Evolutionary conservation across 2,797 vertebrate species (phyloP).

Genomic region (Hydrocynus forskahlii): DNA sequence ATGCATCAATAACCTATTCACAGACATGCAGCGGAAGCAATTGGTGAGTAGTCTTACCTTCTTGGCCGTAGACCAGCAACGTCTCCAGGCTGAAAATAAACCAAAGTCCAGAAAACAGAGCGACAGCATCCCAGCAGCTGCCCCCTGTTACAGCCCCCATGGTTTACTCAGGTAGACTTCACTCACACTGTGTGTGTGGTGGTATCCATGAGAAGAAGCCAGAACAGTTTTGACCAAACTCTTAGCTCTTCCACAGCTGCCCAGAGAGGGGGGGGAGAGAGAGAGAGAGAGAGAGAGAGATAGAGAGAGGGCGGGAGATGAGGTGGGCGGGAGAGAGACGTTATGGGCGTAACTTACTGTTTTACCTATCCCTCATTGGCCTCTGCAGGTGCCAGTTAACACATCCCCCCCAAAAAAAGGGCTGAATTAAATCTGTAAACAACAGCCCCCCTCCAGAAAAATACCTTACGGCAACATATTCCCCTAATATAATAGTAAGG

Average conservation of each 20-base stretch:
- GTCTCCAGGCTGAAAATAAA: constrained; percentile 61
- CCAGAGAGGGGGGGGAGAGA: no score
- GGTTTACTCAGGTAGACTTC: constrained; percentile 55
- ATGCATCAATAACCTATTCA: background rate
- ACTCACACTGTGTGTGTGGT: background rate
- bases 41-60: constrained; percentile 70
- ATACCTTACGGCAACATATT: background rate
- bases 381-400: constrained; percentile 59
- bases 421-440: background rate
- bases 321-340: no score
- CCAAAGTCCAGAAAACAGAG: constrained; percentile 64
- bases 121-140: constrained; percentile 62
- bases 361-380: constrained; percentile 66
- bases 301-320: no score
- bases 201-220: constrained; percentile 23
- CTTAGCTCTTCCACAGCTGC: background rate
- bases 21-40: background rate
- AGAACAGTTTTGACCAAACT: background rate
- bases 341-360: constrained; percentile 57
- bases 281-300: no score
- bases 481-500: background rate
- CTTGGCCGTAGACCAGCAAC: constrained; percentile 66
- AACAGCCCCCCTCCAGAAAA: background rate
- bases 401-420: constrained; percentile 53
- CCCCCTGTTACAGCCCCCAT: constrained; percentile 68